Evolutionary conservation across 2,797 vertebrate genomes (phyloP).

Genomic region (Erethizon dorsatum): DNA sequence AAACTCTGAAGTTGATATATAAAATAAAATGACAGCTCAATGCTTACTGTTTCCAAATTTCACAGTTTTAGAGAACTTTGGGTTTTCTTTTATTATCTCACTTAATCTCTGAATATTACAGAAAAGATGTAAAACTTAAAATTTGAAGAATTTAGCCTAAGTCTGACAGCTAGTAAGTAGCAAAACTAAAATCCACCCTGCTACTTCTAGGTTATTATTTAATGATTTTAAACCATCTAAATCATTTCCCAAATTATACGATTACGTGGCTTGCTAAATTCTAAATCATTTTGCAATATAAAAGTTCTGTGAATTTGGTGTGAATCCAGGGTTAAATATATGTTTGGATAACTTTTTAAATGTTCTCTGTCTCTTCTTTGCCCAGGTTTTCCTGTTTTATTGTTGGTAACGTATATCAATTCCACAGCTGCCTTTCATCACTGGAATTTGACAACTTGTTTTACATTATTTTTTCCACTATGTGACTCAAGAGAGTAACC

Average conservation of each 20-base stretch:
- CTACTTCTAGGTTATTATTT: slow-evolving; percentile 50
- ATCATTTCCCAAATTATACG: slow-evolving; percentile 1
- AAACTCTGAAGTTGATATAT: neutral
- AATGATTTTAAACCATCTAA: slow-evolving; percentile 62
- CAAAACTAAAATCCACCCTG: neutral
- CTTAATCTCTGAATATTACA: slow-evolving; percentile 13
- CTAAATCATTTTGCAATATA: slow-evolving; percentile 57
- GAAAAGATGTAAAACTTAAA: neutral
- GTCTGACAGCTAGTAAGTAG: slow-evolving; percentile 9
- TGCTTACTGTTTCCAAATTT: slow-evolving; percentile 12
- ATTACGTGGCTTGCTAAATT: slow-evolving; percentile 54
- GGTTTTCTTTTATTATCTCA: neutral
- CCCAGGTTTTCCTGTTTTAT: slow-evolving; percentile 15
- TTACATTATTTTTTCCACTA: slow-evolving; percentile 57
- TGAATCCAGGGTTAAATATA: neutral
- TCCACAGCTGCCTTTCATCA: slow-evolving; percentile 56
- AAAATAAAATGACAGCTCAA: slow-evolving; percentile 13
- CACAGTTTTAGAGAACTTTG: neutral
- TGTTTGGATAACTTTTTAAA: neutral
- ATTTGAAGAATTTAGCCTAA: slow-evolving; percentile 18
- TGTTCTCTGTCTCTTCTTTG: neutral
- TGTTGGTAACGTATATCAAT: neutral
- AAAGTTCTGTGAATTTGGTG: slow-evolving; percentile 15
- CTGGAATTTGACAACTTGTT: slow-evolving; percentile 43
- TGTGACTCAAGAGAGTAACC: slow-evolving; percentile 15